A percentile compares a stretch with the other conserved stretches of the same genome.
phyloP scores from a whole-genome alignment of 2,888 invertebrate genomes.

The Lumbricus terrestris region DNA sequence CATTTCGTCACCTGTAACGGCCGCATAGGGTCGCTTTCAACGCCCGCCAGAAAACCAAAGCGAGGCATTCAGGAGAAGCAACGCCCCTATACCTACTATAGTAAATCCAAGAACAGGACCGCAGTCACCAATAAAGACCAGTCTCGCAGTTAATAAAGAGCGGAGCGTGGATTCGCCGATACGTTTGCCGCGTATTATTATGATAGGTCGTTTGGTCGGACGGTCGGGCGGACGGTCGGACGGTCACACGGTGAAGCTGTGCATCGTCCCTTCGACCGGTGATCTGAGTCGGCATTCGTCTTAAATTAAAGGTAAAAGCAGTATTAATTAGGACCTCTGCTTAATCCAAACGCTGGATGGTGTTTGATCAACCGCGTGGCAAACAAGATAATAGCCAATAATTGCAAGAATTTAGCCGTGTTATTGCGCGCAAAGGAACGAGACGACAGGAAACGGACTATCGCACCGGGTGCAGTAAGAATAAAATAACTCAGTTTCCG shows the following conservation, averaged over 20 bases:
- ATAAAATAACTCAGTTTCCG: neutral
- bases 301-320: slow-evolving; percentile 11
- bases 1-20: too few relatives aligned
- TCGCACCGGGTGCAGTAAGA: neutral
- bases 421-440: neutral
- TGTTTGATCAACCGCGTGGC: neutral
- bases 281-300: neutral
- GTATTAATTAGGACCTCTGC: neutral
- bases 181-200: neutral
- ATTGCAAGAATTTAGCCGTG: neutral
- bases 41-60: too few relatives aligned
- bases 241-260: too few relatives aligned
- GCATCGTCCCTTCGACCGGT: neutral
- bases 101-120: neutral
- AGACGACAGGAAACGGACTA: neutral
- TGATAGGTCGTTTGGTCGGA: neutral
- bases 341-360: neutral
- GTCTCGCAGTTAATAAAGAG: neutral
- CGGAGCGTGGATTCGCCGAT: neutral
- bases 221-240: neutral
- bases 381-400: slow-evolving; percentile 17
- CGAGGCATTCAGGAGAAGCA: neutral
- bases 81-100: too few relatives aligned
- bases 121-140: neutral
- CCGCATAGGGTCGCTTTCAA: too few relatives aligned